These are phyloP conservation scores for Pipra filicauda DNA, from an alignment of 2,113 vertebrate species.

Conservation along the genomic window DNA sequence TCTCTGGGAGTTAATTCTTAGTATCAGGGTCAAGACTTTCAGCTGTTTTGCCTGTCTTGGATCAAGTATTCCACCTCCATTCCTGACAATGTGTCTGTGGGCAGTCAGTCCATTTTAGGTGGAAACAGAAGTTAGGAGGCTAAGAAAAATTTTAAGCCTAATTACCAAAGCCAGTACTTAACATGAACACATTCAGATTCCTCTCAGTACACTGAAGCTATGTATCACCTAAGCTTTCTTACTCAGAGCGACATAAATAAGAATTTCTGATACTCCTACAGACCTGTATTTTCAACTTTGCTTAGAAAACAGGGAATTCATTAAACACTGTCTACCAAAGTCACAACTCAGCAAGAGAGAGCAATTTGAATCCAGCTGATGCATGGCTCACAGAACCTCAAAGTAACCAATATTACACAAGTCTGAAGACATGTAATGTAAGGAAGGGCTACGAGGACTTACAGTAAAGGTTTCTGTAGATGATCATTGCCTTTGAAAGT, in stretches of 20 bases:
- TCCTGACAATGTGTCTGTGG: not conserved
- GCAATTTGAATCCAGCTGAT: not conserved
- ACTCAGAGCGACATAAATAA: not conserved
- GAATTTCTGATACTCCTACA: not conserved
- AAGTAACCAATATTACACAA: not conserved
- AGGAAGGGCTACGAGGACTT: not conserved
- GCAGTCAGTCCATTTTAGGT: not conserved
- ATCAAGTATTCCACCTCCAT: not conserved
- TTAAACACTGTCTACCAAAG: not conserved
- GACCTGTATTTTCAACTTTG: not conserved
- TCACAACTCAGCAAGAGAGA: not conserved
- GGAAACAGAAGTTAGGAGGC: not conserved
- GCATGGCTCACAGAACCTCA: not conserved
- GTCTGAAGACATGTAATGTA: not conserved
- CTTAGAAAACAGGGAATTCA: conserved; percentile 6
- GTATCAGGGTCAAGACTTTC: not conserved
- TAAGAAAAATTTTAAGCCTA: not conserved
- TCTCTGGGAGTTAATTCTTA: not conserved
- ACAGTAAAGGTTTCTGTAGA: not conserved
- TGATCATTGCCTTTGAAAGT: not conserved
- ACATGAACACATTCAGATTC: not conserved
- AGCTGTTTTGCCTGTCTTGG: not conserved
- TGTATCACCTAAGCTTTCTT: not conserved
- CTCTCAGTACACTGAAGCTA: not conserved
- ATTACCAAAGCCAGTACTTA: not conserved